Conservation (phyloP, 2,888 invertebrate species). For the Megamerina dolium region DNA sequence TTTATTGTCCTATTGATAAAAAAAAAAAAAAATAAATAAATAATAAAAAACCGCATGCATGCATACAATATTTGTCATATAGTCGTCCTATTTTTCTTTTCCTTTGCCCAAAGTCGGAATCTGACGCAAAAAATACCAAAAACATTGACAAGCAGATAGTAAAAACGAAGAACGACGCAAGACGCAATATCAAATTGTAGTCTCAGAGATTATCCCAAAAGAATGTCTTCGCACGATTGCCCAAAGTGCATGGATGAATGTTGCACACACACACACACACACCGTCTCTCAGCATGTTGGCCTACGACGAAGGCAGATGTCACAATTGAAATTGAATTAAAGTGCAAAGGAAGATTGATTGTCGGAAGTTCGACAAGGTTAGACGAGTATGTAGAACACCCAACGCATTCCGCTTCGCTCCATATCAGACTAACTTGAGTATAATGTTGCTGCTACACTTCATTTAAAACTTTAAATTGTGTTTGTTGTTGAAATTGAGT, state of each 20-base stretch:
- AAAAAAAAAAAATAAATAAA: slow-evolving; percentile 5
- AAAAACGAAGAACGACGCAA: too few species aligned
- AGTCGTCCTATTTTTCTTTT: too few species aligned
- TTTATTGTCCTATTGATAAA: slow-evolving; percentile 1
- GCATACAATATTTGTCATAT: too few species aligned
- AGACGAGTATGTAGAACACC: not conserved
- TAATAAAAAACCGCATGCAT: not conserved
- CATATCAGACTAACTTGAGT: too few species aligned
- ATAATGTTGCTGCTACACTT: too few species aligned
- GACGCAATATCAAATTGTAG: not conserved
- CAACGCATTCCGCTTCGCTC: too few species aligned
- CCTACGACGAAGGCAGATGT: slow-evolving; percentile 45
- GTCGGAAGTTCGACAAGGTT: slow-evolving; percentile 24
- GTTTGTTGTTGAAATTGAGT: too few species aligned
- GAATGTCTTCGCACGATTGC: slow-evolving; percentile 12
- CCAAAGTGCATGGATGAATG: not conserved
- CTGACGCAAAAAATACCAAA: slow-evolving; percentile 11
- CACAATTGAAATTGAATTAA: slow-evolving; percentile 50
- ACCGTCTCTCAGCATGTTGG: not conserved
- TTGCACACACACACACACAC: not conserved
- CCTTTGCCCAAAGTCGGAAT: slow-evolving; percentile 4
- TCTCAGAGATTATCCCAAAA: slow-evolving; percentile 9
- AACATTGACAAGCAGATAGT: not conserved
- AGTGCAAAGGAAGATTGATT: slow-evolving; percentile 44
- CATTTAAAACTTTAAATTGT: too few species aligned